Conservation (phyloP, 2,888 invertebrate genomes). For the Neoaliturus tenellus region DNA sequence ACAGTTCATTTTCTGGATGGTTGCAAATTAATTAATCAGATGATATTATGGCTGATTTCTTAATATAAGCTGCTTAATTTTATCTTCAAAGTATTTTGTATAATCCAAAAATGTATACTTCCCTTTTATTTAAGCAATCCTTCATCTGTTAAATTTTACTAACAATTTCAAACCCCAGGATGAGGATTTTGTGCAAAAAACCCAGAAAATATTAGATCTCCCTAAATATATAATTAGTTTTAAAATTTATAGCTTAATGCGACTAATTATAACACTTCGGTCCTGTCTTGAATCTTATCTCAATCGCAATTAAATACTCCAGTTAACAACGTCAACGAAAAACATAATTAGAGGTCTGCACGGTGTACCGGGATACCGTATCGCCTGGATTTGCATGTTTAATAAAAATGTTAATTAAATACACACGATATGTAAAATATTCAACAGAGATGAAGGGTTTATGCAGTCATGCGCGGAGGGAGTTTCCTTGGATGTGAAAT, state of each 20-base stretch:
- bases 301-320: constrained; percentile 10
- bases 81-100: too few relatives aligned
- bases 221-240: not conserved
- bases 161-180: too few relatives aligned
- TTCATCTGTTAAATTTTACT: too few relatives aligned
- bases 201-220: too few relatives aligned
- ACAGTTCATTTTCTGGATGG: too few relatives aligned
- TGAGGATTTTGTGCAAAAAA: too few relatives aligned
- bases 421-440: not conserved
- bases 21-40: too few relatives aligned
- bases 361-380: constrained; percentile 6
- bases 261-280: constrained; percentile 16
- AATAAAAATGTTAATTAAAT: constrained; percentile 33
- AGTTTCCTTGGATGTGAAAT: not conserved
- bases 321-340: constrained; percentile 26
- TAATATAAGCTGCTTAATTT: too few relatives aligned
- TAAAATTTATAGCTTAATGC: not conserved
- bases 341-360: not conserved
- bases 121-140: too few relatives aligned
- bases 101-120: too few relatives aligned
- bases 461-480: not conserved
- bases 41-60: too few relatives aligned
- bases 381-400: constrained; percentile 21
- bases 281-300: not conserved
- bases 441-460: not conserved